phyloP scores from a whole-genome alignment of 1,140 invertebrate genomes.

The Campoletis sonorensis region DNA sequence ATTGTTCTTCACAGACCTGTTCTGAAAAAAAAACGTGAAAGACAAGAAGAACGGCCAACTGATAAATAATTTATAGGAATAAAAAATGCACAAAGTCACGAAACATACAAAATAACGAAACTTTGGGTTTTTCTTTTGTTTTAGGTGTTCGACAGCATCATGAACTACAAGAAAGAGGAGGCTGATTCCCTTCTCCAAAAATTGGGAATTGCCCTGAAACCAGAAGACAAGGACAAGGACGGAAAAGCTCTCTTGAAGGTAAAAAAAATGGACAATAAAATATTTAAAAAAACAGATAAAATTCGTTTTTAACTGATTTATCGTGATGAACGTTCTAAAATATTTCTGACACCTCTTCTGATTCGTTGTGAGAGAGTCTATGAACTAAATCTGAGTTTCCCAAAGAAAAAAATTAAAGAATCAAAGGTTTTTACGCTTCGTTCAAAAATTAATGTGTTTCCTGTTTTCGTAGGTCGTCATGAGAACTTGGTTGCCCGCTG shows the following conservation, averaged over 20 bases:
- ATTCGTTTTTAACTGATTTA: background rate
- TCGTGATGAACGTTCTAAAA: slow-evolving; percentile 68
- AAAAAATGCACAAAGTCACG: too few relatives aligned
- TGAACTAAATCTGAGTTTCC: slow-evolving; percentile 57
- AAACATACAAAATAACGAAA: too few relatives aligned
- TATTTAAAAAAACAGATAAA: background rate
- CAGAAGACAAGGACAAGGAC: slow-evolving; percentile 97
- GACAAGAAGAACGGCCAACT: slow-evolving; percentile 65
- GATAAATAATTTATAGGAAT: slow-evolving; percentile 39
- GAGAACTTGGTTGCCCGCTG: slow-evolving; percentile 99
- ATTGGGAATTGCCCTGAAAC: slow-evolving; percentile 93
- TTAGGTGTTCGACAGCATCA: slow-evolving; percentile 95
- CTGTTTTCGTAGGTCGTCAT: slow-evolving; percentile 87
- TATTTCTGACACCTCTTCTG: slow-evolving; percentile 76
- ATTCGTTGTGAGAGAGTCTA: slow-evolving; percentile 65
- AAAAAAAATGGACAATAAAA: slow-evolving; percentile 24
- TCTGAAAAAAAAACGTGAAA: slow-evolving; percentile 61
- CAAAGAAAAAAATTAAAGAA: background rate
- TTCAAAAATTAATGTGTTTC: background rate
- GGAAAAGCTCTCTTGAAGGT: slow-evolving; percentile 93
- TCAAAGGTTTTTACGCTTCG: too few relatives aligned
- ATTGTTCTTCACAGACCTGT: slow-evolving; percentile 70
- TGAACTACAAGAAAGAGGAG: slow-evolving; percentile 99
- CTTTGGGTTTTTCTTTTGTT: slow-evolving; percentile 33
- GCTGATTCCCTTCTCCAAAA: slow-evolving; percentile 91